Base-by-base conservation (phyloP, 1,140 invertebrate genomes). In the Dryas iulia region DNA sequence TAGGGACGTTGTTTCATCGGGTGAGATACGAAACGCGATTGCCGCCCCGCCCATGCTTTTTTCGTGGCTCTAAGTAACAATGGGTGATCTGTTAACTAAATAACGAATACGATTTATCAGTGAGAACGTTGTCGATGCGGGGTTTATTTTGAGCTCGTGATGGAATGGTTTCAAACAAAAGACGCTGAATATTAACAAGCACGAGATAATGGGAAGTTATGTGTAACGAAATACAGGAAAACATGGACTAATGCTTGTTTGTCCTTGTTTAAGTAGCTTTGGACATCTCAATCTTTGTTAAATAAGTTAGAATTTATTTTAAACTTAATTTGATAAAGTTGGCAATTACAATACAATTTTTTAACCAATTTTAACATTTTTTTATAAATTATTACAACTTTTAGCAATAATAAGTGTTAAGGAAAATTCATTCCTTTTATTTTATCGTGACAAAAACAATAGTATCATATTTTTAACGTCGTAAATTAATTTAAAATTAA, bases 21-120 rank as follows among this genome's bases (percentile, higher is more conserved):
- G 76, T 61, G 78, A 76, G 87, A 90, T 90, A 86, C 76, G 77
- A 72, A 76, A 35, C 56, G 1, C 76, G 89, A 91, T 91, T 90
- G 59, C 33, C 66, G 83, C 89, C 85, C 84, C 89, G 89, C 87
- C 89, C 89, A 84, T 87, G 84, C 79, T 91, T 91, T 91, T 91
- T 91, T 91, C 87, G 87, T 86, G 86, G 84, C 82, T 89, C 81
- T 85, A 84, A 89, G 82, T 83, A 91, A 91, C 89, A 91, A 91
- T 91, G 87, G 81, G 82, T 86, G 89, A 91, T 91, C 89, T 86
- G 85, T 83, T 90, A 87, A 90, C 87, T 91, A 91, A 91, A 90
- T 89, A 91, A 91, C 84, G 79, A 86, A 81, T 78, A 74, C 79
- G 86, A 89, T 89, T 75, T 76, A 87, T 87, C 85, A 77, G 82